These are phyloP conservation scores for Sminthurinus signatus DNA, from an alignment of 1,140 invertebrate species.

Conservation along the genomic window DNA sequence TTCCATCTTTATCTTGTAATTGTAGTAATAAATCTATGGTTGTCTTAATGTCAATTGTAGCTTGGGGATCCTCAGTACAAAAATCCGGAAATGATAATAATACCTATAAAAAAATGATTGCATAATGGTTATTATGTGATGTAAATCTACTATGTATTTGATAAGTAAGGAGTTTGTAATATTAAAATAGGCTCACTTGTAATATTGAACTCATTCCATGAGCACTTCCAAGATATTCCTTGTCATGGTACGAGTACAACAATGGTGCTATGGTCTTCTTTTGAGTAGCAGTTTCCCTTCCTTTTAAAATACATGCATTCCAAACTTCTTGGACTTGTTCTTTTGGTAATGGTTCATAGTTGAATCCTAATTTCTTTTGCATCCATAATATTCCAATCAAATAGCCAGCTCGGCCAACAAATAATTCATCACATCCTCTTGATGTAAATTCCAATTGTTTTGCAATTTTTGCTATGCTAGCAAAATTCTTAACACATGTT, in stretches of 20 bases:
- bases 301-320: constrained; percentile 60
- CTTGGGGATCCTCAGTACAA: constrained; percentile 51
- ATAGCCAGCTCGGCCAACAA: constrained; percentile 74
- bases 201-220: constrained; percentile 64
- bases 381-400: constrained; percentile 67
- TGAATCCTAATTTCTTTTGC: constrained; percentile 44
- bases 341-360: no score
- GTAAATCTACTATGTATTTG: no score
- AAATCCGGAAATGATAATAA: constrained; percentile 59
- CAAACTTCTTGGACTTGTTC: constrained; percentile 56
- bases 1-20: constrained; percentile 59
- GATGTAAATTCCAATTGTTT: constrained; percentile 52
- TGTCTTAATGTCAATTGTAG: constrained; percentile 52
- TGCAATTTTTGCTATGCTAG: constrained; percentile 42
- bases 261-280: constrained; percentile 57
- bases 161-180: no score
- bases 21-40: constrained; percentile 56
- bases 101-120: no score
- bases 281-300: constrained; percentile 61
- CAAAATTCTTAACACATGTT: constrained; percentile 39
- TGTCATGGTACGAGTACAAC: constrained; percentile 80
- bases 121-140: no score
- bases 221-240: constrained; percentile 74
- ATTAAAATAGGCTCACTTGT: no score
- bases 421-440: constrained; percentile 72